Percentiles rank a stretch among this genome's conserved stretches.
These are phyloP conservation scores for Disparrhopalites patrizii DNA, from an alignment of 2,888 invertebrate genomes.

Conservation along the genomic window DNA sequence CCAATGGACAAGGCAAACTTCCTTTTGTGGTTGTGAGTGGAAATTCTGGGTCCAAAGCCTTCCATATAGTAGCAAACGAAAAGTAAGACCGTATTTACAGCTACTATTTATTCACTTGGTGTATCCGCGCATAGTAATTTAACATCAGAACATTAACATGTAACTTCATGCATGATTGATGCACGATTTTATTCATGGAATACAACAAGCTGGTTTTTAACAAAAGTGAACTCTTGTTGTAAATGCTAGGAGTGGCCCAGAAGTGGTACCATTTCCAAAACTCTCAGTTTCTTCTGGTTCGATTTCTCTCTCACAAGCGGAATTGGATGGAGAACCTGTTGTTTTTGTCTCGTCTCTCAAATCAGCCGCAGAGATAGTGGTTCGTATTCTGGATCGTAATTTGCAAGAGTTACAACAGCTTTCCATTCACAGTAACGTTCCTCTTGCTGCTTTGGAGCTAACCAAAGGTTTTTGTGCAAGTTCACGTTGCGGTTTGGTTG, in stretches of 20 bases:
- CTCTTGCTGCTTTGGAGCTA: conserved; percentile 30
- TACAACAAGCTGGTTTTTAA: no score
- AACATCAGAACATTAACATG: no score
- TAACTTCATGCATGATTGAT: no score
- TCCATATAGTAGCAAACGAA: conserved; percentile 37
- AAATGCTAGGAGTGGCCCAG: conserved; percentile 26
- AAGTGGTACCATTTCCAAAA: conserved; percentile 35
- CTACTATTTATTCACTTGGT: background rate
- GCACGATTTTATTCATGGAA: no score
- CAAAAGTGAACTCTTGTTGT: background rate
- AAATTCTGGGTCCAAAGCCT: conserved; percentile 22
- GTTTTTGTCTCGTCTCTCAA: conserved; percentile 34
- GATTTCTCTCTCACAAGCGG: conserved; percentile 21
- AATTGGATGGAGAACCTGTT: conserved; percentile 21
- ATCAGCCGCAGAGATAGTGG: conserved; percentile 28
- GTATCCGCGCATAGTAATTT: no score
- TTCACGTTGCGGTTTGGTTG: conserved; percentile 39
- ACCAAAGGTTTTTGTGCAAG: conserved; percentile 53
- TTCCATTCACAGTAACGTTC: conserved; percentile 29
- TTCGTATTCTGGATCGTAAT: conserved; percentile 31
- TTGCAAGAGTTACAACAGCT: conserved; percentile 28
- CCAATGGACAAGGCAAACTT: conserved; percentile 28
- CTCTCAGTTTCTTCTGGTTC: background rate
- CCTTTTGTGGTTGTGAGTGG: conserved; percentile 11
- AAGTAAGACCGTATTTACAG: conserved; percentile 9